Percentiles rank a stretch among this genome's conserved stretches.
phyloP scores from a whole-genome alignment of 1,140 invertebrate species.

The Orchestia grillus region DNA sequence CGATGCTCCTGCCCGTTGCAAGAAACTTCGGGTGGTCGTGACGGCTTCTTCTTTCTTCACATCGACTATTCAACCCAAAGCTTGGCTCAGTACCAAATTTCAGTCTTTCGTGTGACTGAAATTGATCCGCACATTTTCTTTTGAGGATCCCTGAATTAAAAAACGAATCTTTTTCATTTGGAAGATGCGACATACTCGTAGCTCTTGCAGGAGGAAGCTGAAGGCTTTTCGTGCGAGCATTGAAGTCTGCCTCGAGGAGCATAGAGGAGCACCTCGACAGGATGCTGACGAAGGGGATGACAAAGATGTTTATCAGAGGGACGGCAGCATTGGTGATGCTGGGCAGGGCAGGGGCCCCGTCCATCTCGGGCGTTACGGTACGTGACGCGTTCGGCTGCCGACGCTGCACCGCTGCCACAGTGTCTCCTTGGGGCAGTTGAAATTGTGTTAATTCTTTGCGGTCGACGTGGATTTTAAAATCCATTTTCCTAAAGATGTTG shows the following conservation, averaged over 20 bases:
- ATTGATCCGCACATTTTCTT: not conserved
- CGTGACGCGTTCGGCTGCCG: constrained; percentile 4
- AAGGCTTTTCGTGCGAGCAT: not conserved
- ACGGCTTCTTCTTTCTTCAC: not conserved
- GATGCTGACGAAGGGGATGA: constrained; percentile 9
- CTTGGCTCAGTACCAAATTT: not conserved
- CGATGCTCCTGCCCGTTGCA: not conserved
- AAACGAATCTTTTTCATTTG: not conserved
- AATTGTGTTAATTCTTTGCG: not conserved
- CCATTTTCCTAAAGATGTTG: no score
- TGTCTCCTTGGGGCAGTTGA: not conserved
- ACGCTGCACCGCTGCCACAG: constrained; percentile 33
- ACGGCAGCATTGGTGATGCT: not conserved
- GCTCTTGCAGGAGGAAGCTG: not conserved
- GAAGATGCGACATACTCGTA: not conserved
- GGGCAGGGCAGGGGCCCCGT: constrained; percentile 7
- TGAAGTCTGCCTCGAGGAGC: not conserved
- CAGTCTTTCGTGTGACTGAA: not conserved
- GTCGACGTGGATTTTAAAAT: no score
- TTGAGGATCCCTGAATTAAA: not conserved
- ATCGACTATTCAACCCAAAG: not conserved
- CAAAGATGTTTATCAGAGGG: not conserved
- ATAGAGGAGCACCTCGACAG: not conserved
- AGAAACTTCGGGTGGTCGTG: not conserved
- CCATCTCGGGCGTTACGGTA: not conserved